These are phyloP conservation scores for Embidobia sp. DNA, from an alignment of 2,888 invertebrate genomes.

Conservation along the genomic window DNA sequence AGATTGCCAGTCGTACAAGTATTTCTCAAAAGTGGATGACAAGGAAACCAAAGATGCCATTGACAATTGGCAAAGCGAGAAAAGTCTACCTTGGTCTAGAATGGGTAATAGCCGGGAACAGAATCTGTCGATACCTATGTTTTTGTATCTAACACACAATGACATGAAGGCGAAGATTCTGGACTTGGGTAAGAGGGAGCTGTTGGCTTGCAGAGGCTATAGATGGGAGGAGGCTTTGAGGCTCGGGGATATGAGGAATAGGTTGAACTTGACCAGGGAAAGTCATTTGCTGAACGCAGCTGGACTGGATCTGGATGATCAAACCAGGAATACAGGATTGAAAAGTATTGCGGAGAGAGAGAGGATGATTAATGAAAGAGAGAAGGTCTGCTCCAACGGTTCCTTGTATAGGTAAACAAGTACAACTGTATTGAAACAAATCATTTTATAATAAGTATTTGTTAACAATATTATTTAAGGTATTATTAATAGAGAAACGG, in stretches of 20 bases:
- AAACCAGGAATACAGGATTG: constrained; percentile 68
- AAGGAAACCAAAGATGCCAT: constrained; percentile 51
- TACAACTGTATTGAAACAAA: too few relatives aligned
- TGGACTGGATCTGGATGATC: constrained; percentile 71
- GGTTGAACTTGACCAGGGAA: constrained; percentile 74
- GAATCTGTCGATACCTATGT: constrained; percentile 73
- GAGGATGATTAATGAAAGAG: constrained; percentile 68
- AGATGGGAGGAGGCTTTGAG: constrained; percentile 77
- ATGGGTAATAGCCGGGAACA: constrained; percentile 68
- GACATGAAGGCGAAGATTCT: constrained; percentile 73
- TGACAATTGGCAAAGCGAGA: constrained; percentile 68
- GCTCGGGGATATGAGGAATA: constrained; percentile 77
- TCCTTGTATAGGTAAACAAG: constrained; percentile 76
- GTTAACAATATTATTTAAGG: too few relatives aligned
- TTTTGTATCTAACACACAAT: constrained; percentile 73
- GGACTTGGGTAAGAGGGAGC: constrained; percentile 73
- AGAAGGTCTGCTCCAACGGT: constrained; percentile 68
- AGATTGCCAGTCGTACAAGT: constrained; percentile 38
- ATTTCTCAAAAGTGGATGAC: constrained; percentile 61
- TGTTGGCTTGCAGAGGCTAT: constrained; percentile 72
- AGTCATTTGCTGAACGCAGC: constrained; percentile 72
- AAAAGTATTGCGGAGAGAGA: constrained; percentile 70
- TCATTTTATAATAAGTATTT: too few relatives aligned
- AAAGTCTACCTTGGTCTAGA: constrained; percentile 70
- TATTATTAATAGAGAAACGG: too few relatives aligned